Conservation (phyloP, 2,113 vertebrate genomes). For the Heterotis niloticus region DNA sequence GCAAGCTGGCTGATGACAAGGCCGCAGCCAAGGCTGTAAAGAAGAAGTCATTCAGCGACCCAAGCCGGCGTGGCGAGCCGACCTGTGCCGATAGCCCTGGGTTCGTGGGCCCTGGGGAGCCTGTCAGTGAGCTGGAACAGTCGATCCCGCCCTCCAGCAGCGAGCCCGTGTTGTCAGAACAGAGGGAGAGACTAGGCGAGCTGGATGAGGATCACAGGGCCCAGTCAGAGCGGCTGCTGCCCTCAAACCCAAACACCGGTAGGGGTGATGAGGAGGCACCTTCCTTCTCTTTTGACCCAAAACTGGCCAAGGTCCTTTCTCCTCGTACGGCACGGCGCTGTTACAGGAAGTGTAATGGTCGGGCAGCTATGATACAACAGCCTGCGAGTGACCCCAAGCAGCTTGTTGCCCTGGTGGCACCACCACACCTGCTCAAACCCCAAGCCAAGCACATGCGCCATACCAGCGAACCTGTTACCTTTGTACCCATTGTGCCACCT, state of each 20-base stretch:
- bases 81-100: slow-evolving; percentile 45
- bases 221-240: slow-evolving; percentile 59
- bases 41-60: slow-evolving; percentile 95
- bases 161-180: slow-evolving; percentile 84
- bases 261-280: slow-evolving; percentile 30
- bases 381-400: slow-evolving; percentile 47
- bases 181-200: slow-evolving; percentile 60
- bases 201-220: slow-evolving; percentile 54
- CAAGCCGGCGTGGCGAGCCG: slow-evolving; percentile 83
- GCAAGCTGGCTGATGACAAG: slow-evolving; percentile 79
- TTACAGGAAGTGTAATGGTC: slow-evolving; percentile 76
- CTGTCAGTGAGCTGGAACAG: slow-evolving; percentile 81
- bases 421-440: slow-evolving; percentile 47
- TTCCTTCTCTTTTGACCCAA: slow-evolving; percentile 73
- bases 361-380: slow-evolving; percentile 62
- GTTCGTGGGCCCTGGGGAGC: slow-evolving; percentile 70
- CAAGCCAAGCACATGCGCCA: slow-evolving; percentile 80
- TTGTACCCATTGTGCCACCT: slow-evolving; percentile 72
- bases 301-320: slow-evolving; percentile 70
- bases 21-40: slow-evolving; percentile 82
- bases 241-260: slow-evolving; percentile 41
- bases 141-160: slow-evolving; percentile 86
- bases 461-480: slow-evolving; percentile 79
- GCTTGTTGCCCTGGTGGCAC: slow-evolving; percentile 32
- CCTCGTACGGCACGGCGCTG: slow-evolving; percentile 72